These are phyloP conservation scores for Symphodus melops DNA, from an alignment of 2,113 vertebrate genomes.

Conservation along the genomic window DNA sequence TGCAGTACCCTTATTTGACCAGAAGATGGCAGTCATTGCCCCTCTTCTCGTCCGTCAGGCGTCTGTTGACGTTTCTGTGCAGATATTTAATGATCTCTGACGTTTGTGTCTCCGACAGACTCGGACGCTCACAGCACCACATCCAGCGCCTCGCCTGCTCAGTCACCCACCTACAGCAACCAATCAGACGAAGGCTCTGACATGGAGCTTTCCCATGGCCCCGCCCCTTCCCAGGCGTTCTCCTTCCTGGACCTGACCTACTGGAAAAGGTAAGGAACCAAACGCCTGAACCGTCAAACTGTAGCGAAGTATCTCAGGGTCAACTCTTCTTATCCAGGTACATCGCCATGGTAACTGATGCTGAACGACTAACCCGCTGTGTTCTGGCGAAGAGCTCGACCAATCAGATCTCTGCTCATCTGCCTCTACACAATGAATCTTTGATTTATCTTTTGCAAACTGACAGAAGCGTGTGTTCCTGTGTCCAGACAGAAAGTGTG, in stretches of 20 bases:
- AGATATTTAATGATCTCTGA: too few species aligned
- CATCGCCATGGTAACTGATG: too few species aligned
- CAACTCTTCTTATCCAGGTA: too few species aligned
- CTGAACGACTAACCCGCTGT: too few species aligned
- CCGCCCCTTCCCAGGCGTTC: neutral
- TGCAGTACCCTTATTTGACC: too few species aligned
- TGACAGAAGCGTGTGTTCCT: constrained; percentile 41
- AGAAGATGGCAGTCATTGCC: too few species aligned
- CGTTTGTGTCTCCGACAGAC: constrained; percentile 73
- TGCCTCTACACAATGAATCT: neutral
- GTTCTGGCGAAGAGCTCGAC: too few species aligned
- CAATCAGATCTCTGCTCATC: too few species aligned
- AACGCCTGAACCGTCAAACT: too few species aligned
- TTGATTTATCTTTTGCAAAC: neutral
- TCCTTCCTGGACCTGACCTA: constrained; percentile 33
- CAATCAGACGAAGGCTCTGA: constrained; percentile 93
- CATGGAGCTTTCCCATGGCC: constrained; percentile 70
- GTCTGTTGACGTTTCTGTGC: too few species aligned
- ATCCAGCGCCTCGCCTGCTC: constrained; percentile 91
- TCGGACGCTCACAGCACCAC: constrained; percentile 93
- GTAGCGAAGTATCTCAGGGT: too few species aligned
- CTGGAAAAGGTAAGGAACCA: constrained; percentile 24
- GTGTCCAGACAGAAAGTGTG: constrained; percentile 89
- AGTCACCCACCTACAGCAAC: constrained; percentile 92
- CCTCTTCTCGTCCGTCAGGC: too few species aligned